These are phyloP conservation scores for Scortum barcoo DNA, from an alignment of 2,113 vertebrate genomes.

Conservation along the genomic window DNA sequence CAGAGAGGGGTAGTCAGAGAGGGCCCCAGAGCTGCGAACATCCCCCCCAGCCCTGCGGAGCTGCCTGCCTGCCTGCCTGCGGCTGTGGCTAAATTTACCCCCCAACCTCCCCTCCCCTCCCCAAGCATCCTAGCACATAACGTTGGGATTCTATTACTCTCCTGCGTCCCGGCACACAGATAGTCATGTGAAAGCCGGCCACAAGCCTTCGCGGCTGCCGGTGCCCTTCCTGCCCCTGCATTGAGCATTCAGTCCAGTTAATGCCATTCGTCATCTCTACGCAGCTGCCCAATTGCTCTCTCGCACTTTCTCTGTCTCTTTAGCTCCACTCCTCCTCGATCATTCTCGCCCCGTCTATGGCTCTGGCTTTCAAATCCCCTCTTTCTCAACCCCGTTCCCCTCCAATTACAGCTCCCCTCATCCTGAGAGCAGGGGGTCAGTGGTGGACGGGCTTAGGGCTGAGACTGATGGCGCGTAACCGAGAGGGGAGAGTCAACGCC, in stretches of 20 bases:
- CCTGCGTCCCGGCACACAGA: conserved; percentile 55
- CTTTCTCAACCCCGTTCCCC: conserved; percentile 22
- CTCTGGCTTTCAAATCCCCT: neutral
- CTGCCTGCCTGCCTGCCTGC: conserved; percentile 57
- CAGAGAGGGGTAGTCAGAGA: conserved; percentile 33
- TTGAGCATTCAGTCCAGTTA: conserved; percentile 61
- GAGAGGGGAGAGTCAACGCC: conserved; percentile 24
- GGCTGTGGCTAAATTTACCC: conserved; percentile 82
- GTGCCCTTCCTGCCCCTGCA: conserved; percentile 71
- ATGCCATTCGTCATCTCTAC: conserved; percentile 67
- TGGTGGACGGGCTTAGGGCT: neutral
- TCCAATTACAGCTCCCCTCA: conserved; percentile 50
- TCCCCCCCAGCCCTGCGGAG: conserved; percentile 30
- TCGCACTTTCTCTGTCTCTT: conserved; percentile 44
- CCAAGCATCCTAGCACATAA: conserved; percentile 78
- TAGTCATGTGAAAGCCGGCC: conserved; percentile 78
- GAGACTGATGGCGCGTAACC: conserved; percentile 48
- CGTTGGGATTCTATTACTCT: conserved; percentile 84
- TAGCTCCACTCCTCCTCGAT: conserved; percentile 31
- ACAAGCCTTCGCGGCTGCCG: conserved; percentile 69
- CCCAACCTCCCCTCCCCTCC: no score
- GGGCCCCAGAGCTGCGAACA: conserved; percentile 42
- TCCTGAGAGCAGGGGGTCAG: conserved; percentile 56
- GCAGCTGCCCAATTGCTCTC: conserved; percentile 61
- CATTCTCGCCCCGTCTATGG: conserved; percentile 58